phyloP scores from a whole-genome alignment of 2,888 invertebrate genomes.

The Synergus itoensis region DNA sequence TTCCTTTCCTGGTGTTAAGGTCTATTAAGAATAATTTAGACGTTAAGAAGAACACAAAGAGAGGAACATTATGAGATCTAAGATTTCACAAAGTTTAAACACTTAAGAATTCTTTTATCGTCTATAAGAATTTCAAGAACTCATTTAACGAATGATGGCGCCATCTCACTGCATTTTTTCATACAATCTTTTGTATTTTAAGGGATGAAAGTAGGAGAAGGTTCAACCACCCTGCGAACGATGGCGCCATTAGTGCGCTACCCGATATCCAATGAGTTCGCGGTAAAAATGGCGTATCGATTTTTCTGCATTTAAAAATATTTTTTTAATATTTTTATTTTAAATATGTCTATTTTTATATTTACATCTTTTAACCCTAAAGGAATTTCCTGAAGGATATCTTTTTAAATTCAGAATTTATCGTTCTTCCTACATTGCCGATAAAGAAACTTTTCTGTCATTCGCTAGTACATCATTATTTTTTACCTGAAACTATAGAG shows the following conservation, averaged over 20 bases:
- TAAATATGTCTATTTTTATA: background rate
- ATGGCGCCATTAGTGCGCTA: conserved; percentile 67
- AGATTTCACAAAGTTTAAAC: background rate
- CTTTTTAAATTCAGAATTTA: background rate
- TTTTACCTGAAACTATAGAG: background rate
- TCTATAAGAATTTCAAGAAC: background rate
- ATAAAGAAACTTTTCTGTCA: background rate
- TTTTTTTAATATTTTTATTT: background rate
- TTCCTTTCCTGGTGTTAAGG: background rate
- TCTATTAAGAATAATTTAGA: background rate
- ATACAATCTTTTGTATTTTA: conserved; percentile 49
- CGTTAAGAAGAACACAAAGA: background rate
- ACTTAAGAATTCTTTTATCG: background rate
- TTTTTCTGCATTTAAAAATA: conserved; percentile 47
- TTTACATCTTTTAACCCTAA: background rate
- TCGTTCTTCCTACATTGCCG: background rate
- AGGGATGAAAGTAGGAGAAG: conserved; percentile 47
- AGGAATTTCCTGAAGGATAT: background rate
- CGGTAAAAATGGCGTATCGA: conserved; percentile 41
- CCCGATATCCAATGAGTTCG: conserved; percentile 18
- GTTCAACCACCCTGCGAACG: conserved; percentile 61
- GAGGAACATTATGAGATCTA: background rate
- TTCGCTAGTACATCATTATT: background rate
- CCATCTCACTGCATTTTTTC: conserved; percentile 69
- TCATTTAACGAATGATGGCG: conserved; percentile 49